Percentiles rank a stretch among this genome's conserved stretches.
Conservation (phyloP, 2,888 invertebrate genomes). For the Sclerodermus sp. region DNA sequence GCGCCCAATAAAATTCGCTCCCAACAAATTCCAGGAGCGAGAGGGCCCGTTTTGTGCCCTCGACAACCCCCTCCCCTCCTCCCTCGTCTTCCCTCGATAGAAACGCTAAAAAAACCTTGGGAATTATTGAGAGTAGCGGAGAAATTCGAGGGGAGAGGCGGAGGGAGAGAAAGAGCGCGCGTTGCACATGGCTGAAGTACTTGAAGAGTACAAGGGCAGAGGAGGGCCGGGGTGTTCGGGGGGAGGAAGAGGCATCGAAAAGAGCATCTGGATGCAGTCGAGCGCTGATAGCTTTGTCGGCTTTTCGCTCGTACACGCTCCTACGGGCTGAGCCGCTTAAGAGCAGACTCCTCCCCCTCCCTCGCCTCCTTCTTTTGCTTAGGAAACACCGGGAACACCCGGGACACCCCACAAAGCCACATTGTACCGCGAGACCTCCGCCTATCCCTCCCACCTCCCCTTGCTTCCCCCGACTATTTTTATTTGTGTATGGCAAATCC, state of each 20-base stretch:
- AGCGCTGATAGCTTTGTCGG: conserved; percentile 51
- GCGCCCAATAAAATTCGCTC: too few relatives aligned
- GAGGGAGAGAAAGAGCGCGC: too few relatives aligned
- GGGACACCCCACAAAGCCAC: conserved; percentile 8
- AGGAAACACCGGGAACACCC: conserved; percentile 9
- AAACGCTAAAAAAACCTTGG: too few relatives aligned
- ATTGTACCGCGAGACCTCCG: not conserved
- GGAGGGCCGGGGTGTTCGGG: not conserved
- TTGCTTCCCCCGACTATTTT: too few relatives aligned
- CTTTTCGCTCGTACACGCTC: conserved; percentile 34
- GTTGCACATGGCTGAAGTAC: too few relatives aligned
- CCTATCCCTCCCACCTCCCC: not conserved
- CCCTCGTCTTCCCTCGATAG: too few relatives aligned
- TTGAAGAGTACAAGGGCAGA: not conserved
- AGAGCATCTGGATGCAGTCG: conserved; percentile 20
- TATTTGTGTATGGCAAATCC: too few relatives aligned
- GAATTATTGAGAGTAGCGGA: too few relatives aligned
- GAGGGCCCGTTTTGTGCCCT: too few relatives aligned
- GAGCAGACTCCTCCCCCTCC: conserved; percentile 30
- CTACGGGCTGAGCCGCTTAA: conserved; percentile 44
- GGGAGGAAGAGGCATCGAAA: conserved; percentile 6
- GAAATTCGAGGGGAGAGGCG: too few relatives aligned
- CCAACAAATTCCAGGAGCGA: too few relatives aligned
- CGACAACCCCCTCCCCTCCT: too few relatives aligned
- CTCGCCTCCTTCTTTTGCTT: conserved; percentile 1